phyloP scores from a whole-genome alignment of 1,140 invertebrate genomes.

The Eumaeus atala region DNA sequence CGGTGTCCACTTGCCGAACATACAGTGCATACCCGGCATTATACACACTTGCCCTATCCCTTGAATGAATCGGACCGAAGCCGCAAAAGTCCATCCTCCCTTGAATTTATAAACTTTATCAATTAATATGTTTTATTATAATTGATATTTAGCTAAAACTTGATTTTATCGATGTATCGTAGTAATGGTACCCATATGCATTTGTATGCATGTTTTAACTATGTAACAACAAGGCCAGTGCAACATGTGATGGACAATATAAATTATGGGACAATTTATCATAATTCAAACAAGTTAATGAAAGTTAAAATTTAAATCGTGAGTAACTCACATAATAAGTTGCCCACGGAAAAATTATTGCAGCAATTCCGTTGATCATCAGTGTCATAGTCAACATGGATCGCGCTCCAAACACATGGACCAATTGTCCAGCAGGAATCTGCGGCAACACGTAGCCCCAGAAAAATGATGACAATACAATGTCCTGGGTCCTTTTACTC shows the following conservation, averaged over 20 bases:
- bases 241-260: too few species aligned
- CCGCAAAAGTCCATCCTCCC: constrained; percentile 78
- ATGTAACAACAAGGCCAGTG: too few species aligned
- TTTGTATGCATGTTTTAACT: too few species aligned
- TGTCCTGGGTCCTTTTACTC: constrained; percentile 76
- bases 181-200: too few species aligned
- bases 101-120: constrained; percentile 25
- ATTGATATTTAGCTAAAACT: too few species aligned
- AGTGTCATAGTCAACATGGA: constrained; percentile 77
- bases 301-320: too few species aligned
- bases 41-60: constrained; percentile 87
- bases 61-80: constrained; percentile 79
- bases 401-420: constrained; percentile 78
- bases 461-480: constrained; percentile 76
- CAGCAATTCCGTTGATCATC: constrained; percentile 45
- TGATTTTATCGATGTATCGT: too few species aligned
- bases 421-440: constrained; percentile 81
- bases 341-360: constrained; percentile 46
- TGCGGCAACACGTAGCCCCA: constrained; percentile 80
- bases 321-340: constrained; percentile 60
- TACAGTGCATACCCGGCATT: constrained; percentile 84
- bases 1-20: constrained; percentile 87
- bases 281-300: too few species aligned
- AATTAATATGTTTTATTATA: too few species aligned
- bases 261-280: too few species aligned